A percentile compares a stretch with the other conserved stretches of the same genome.
Evolutionary conservation across 2,113 vertebrate genomes (phyloP).

Genomic region (Calonectris borealis): DNA sequence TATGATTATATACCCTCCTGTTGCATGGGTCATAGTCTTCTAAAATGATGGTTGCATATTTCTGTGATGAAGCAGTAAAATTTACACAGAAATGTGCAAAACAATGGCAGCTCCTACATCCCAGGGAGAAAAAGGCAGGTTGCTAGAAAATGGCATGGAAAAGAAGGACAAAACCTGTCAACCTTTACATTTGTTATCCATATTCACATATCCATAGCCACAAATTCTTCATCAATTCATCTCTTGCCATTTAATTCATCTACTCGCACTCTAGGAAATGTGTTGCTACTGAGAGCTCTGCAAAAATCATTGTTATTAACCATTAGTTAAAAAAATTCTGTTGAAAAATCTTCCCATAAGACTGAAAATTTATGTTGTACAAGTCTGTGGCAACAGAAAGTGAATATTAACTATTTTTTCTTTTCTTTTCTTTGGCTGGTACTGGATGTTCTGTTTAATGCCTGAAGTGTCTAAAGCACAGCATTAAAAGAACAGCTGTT

Average conservation of each 20-base stretch:
- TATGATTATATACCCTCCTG: background rate
- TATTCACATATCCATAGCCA: background rate
- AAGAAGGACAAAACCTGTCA: background rate
- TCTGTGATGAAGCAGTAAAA: conserved; percentile 15
- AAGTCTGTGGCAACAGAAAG: conserved; percentile 20
- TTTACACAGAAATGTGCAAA: background rate
- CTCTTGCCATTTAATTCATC: conserved; percentile 9
- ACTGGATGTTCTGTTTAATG: background rate
- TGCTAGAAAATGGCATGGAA: background rate
- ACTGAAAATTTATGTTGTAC: conserved; percentile 13
- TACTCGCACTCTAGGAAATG: background rate
- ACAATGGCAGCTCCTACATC: background rate
- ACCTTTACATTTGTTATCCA: background rate
- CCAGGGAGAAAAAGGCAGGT: background rate
- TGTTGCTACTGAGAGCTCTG: background rate
- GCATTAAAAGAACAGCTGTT: conserved; percentile 41
- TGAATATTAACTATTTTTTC: conserved; percentile 24
- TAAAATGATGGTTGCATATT: background rate
- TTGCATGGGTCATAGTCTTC: background rate
- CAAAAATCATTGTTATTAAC: conserved; percentile 9
- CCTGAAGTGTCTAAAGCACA: background rate
- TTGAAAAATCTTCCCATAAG: conserved; percentile 22
- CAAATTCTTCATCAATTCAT: conserved; percentile 13
- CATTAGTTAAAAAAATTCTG: background rate
- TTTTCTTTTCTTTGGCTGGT: conserved; percentile 50